A percentile compares a stretch with the other conserved stretches of the same genome.
Evolutionary conservation across 2,888 invertebrate species (phyloP).

Genomic region (Euclidia mi): DNA sequence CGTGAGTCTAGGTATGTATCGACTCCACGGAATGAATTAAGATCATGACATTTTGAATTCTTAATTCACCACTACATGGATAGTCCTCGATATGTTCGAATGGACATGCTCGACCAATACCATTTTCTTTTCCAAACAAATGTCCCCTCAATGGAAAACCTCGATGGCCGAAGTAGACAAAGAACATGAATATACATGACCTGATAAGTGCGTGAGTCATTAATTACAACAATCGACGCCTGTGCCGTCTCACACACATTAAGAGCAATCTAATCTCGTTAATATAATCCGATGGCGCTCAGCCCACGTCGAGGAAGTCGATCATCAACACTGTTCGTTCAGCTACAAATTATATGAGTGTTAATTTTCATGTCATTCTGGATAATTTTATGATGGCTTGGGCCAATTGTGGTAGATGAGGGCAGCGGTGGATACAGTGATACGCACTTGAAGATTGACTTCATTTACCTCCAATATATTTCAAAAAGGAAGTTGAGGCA

Average conservation of each 20-base stretch:
- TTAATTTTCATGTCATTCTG: conserved; percentile 30
- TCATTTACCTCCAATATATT: too few relatives aligned
- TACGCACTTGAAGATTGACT: too few relatives aligned
- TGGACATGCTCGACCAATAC: background rate
- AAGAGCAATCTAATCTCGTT: conserved; percentile 89
- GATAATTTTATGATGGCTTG: conserved; percentile 26
- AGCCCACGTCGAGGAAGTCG: conserved; percentile 85
- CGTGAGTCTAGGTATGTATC: too few relatives aligned
- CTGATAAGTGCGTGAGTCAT: conserved; percentile 78
- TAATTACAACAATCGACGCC: conserved; percentile 87
- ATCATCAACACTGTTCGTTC: conserved; percentile 72
- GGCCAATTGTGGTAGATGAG: conserved; percentile 18
- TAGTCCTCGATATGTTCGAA: too few relatives aligned
- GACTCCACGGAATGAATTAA: background rate
- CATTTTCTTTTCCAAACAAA: background rate
- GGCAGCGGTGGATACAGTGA: background rate
- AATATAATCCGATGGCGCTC: conserved; percentile 73
- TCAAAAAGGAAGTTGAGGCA: too few relatives aligned
- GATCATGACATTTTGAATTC: too few relatives aligned
- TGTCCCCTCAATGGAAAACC: background rate
- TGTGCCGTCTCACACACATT: conserved; percentile 85
- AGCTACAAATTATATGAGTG: conserved; percentile 25
- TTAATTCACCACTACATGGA: too few relatives aligned
- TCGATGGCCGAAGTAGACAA: conserved; percentile 48
- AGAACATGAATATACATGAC: conserved; percentile 55